Conservation (phyloP, 2,113 vertebrate genomes). For the Syrrhaptes paradoxus region DNA sequence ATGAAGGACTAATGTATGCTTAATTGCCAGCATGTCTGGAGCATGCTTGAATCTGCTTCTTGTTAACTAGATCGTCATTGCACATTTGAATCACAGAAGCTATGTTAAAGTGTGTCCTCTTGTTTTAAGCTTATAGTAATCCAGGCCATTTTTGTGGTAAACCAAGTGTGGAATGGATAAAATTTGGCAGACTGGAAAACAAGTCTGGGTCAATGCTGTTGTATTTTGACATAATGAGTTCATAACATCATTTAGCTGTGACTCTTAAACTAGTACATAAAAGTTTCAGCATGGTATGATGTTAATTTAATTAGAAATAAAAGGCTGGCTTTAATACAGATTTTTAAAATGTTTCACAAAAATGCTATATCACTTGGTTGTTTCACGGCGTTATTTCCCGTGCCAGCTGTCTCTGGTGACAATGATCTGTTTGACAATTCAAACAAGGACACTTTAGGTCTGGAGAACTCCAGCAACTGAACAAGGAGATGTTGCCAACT, state of each 20-base stretch:
- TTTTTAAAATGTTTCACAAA: neutral
- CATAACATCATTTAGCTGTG: neutral
- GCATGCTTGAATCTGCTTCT: constrained; percentile 22
- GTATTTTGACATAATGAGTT: neutral
- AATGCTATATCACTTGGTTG: neutral
- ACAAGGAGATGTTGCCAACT: neutral
- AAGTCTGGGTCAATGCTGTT: neutral
- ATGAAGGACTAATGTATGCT: neutral
- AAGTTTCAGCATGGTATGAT: neutral
- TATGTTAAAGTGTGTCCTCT: neutral
- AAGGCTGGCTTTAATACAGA: neutral
- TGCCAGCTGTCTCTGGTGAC: neutral
- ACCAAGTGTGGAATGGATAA: neutral
- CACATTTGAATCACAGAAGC: neutral
- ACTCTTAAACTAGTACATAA: neutral
- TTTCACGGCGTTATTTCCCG: neutral
- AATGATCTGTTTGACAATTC: neutral
- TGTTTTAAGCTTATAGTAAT: neutral
- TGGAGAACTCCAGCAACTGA: neutral
- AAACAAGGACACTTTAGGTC: neutral
- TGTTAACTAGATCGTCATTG: neutral
- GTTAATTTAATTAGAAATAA: constrained; percentile 26
- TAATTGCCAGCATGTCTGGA: neutral
- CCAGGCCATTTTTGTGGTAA: constrained; percentile 14
- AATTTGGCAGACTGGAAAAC: neutral